Evolutionary conservation across 2,888 invertebrate species (phyloP), one percentile per base, ranked within the genome.

Genomic region (Sepiola atlantica): DNA sequence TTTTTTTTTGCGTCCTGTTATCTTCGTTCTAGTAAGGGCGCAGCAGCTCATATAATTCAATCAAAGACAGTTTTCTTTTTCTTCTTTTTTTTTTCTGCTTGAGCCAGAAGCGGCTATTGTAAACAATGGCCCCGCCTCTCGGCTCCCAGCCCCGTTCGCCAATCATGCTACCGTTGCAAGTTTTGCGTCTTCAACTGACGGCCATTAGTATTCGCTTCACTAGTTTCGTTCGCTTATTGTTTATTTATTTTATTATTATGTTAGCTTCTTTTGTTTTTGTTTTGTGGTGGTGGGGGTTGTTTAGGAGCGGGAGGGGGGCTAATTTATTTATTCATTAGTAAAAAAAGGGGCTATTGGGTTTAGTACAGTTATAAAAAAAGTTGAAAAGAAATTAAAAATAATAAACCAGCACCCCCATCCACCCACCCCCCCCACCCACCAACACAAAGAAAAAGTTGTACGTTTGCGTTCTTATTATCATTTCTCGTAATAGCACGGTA

Each of bases 161-260:
- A 77, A 77, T 16, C 77, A 77, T 77, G 77, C 32, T n/a, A 77
- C 77, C 77, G 77, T 77, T 77, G n/a, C 77, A 77, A 77, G 77
- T 77, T 77, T 45, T n/a, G n/a, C n/a, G n/a, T 77, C 77, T n/a
- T 77, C n/a, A 77, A 77, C 77, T 77, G 77, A 77, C 77, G 77
- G 77, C 77, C 77, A 77, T 77, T 32, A n/a, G 14, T 77, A 77
- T 77, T 77, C 77, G 77, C 77, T 77, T 77, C 77, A 77, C 77
- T 77, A n/a, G n/a, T 18, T 77, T 16, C n/a, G 77, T 77, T 1
- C 77, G 32, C n/a, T n/a, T 77, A 77, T 77, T 77, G 77, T 77
- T 77, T 32, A 12, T 77, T 77, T 77, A 77, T 77, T 77, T 77
- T 18, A 32, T 77, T n/a, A 32, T 77, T 45, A 3, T 77, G 4